Percentiles rank a stretch among this genome's conserved stretches.
These are phyloP conservation scores for Acanthurus leucopareius DNA, from an alignment of 2,797 vertebrate species.

Conservation along the genomic window DNA sequence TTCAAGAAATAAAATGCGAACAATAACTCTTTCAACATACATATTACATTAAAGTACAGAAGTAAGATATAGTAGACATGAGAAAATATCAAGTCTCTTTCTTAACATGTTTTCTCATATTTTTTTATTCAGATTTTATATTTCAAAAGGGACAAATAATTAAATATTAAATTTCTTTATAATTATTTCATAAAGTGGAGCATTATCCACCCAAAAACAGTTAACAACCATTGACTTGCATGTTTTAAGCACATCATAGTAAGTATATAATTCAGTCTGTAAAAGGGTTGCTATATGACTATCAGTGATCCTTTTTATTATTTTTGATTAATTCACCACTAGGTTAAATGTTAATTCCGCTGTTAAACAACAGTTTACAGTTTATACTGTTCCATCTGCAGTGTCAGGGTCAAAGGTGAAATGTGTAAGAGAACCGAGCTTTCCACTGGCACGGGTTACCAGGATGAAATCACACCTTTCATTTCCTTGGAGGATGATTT, in stretches of 20 bases:
- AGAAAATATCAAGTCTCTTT: too few relatives aligned
- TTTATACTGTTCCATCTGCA: neutral
- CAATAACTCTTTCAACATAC: too few relatives aligned
- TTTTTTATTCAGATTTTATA: too few relatives aligned
- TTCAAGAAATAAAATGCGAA: too few relatives aligned
- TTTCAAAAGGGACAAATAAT: too few relatives aligned
- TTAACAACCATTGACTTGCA: neutral
- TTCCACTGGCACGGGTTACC: neutral
- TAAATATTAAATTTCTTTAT: too few relatives aligned
- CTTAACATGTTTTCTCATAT: too few relatives aligned
- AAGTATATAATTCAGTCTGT: neutral
- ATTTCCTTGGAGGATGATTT: constrained; percentile 54
- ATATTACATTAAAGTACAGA: too few relatives aligned
- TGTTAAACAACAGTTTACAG: constrained; percentile 20
- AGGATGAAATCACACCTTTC: constrained; percentile 33
- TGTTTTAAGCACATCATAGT: neutral
- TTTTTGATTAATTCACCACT: neutral
- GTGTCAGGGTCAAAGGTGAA: constrained; percentile 37
- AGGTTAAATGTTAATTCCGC: neutral
- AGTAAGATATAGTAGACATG: too few relatives aligned
- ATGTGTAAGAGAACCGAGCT: constrained; percentile 7
- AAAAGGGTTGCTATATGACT: neutral
- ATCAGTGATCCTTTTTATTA: neutral
- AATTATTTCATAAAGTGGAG: neutral
- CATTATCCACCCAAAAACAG: neutral